Evolutionary conservation across 2,797 vertebrate species (phyloP).

Genomic region (Argya squamiceps): DNA sequence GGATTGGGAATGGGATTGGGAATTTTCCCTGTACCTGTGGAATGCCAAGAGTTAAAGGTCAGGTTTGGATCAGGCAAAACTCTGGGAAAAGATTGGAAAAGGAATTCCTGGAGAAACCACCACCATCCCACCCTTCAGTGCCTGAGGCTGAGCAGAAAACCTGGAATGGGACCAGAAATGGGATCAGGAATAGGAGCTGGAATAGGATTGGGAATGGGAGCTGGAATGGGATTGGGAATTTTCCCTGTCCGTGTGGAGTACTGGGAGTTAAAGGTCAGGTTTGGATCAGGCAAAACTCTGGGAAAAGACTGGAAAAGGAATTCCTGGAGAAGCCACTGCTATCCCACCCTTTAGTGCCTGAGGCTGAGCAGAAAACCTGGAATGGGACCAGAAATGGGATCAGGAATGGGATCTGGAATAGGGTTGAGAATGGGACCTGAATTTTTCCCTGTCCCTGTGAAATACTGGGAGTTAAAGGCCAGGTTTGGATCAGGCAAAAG

Average conservation of each 20-base stretch:
- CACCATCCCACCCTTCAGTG: neutral
- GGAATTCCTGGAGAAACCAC: neutral
- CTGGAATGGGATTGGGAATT: neutral
- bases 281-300: neutral
- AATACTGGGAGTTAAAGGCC: too few relatives aligned
- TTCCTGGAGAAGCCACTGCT: too few relatives aligned
- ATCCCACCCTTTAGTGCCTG: too few relatives aligned
- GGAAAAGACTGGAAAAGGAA: too few relatives aligned
- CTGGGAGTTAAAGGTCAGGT: neutral
- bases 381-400: too few relatives aligned
- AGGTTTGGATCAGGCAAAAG: too few relatives aligned
- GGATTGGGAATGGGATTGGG: neutral
- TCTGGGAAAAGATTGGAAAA: neutral
- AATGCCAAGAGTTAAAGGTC: rapidly evolving
- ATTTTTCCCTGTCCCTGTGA: too few relatives aligned
- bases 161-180: neutral
- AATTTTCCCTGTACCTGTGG: neutral
- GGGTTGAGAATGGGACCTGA: too few relatives aligned
- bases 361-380: neutral
- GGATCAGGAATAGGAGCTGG: neutral
- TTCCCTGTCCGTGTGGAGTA: neutral
- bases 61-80: rapidly evolving
- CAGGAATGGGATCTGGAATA: neutral
- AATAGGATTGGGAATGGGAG: neutral
- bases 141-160: rapidly evolving